Percentiles rank a stretch among this genome's conserved stretches.
Conservation (phyloP, 2,113 vertebrate genomes). For the Aramus guarauna region DNA sequence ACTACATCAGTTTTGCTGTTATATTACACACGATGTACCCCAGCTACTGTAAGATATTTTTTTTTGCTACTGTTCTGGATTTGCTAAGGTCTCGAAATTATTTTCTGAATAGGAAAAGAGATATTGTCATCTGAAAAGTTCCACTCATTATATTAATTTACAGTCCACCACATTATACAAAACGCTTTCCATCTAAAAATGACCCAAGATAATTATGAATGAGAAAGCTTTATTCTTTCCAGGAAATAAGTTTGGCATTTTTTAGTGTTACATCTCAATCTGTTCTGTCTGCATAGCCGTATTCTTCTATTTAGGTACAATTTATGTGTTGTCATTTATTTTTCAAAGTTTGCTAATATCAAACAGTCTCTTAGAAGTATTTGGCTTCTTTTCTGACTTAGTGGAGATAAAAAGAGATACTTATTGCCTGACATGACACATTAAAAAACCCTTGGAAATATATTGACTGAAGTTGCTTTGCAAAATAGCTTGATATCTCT, state of each 20-base stretch:
- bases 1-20: not conserved
- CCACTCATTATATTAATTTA: not conserved
- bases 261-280: not conserved
- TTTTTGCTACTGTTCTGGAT: not conserved
- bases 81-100: not conserved
- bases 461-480: not conserved
- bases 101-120: not conserved
- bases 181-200: not conserved
- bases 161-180: not conserved
- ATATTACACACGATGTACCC: not conserved
- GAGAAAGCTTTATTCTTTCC: not conserved
- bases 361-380: not conserved
- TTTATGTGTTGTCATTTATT: not conserved
- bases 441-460: not conserved
- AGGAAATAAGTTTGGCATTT: not conserved
- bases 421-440: not conserved
- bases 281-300: not conserved
- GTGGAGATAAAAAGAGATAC: not conserved
- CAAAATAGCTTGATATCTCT: not conserved
- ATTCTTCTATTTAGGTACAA: not conserved
- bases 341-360: not conserved
- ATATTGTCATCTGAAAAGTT: not conserved
- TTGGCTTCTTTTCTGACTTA: not conserved
- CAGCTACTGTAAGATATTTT: not conserved
- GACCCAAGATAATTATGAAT: not conserved